These are phyloP conservation scores for Casuarius casuarius DNA, from an alignment of 2,113 vertebrate genomes.

Conservation along the genomic window DNA sequence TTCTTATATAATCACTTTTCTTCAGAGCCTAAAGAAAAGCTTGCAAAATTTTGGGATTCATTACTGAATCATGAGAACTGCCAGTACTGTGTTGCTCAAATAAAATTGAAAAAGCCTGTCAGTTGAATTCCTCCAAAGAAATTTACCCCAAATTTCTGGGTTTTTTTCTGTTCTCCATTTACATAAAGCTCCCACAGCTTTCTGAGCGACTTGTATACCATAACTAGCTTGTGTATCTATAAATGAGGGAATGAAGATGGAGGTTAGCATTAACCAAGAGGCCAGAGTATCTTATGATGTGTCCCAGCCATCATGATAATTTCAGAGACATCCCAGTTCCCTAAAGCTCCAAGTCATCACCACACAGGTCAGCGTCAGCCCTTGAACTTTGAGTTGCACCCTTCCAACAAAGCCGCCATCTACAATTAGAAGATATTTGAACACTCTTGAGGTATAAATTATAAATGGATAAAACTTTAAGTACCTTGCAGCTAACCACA, in stretches of 20 bases:
- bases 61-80: not conserved
- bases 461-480: not conserved
- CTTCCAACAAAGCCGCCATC: not conserved
- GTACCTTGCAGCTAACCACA: conserved; percentile 8
- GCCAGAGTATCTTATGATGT: not conserved
- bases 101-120: not conserved
- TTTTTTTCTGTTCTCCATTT: not conserved
- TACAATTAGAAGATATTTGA: conserved; percentile 29
- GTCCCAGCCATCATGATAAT: not conserved
- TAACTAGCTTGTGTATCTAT: not conserved
- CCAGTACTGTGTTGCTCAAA: not conserved
- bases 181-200: not conserved
- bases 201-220: not conserved
- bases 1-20: not conserved
- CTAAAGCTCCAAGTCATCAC: not conserved
- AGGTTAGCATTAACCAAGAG: not conserved
- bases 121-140: not conserved
- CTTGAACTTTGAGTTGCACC: not conserved
- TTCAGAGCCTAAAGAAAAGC: not conserved
- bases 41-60: not conserved
- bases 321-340: not conserved
- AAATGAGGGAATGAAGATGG: not conserved
- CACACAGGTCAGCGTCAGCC: not conserved
- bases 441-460: not conserved
- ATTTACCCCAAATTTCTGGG: not conserved